A percentile compares a stretch with the other conserved stretches of the same genome.
These are phyloP conservation scores for Myxocyprinus asiaticus DNA, from an alignment of 2,113 vertebrate species.

Conservation along the genomic window DNA sequence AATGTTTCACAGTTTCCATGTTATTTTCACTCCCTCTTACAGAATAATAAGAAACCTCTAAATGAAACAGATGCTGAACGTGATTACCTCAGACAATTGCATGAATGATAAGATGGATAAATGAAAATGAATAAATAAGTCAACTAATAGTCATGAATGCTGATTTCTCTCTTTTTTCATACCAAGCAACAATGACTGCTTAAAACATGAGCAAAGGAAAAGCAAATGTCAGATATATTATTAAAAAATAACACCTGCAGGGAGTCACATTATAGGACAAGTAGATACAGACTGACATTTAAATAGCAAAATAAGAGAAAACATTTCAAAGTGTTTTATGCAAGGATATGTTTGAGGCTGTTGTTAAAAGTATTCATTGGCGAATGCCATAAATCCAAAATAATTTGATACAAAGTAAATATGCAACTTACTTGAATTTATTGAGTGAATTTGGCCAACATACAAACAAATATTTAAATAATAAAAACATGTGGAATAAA, in stretches of 20 bases:
- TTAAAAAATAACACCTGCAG: constrained; percentile 64
- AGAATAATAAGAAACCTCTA: constrained; percentile 70
- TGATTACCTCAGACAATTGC: constrained; percentile 60
- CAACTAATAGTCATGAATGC: constrained; percentile 72
- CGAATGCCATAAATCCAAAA: constrained; percentile 68
- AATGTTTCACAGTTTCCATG: constrained; percentile 71
- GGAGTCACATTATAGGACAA: constrained; percentile 62
- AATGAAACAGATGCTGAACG: constrained; percentile 74
- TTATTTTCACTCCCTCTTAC: constrained; percentile 69
- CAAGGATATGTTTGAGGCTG: constrained; percentile 72
- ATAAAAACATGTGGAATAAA: constrained; percentile 29
- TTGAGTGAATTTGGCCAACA: constrained; percentile 51
- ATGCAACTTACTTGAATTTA: too few species aligned
- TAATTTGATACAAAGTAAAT: constrained; percentile 15
- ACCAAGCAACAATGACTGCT: constrained; percentile 72
- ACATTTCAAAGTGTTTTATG: constrained; percentile 66
- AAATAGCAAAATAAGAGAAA: constrained; percentile 78
- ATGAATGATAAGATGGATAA: constrained; percentile 61
- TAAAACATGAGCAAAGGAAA: constrained; percentile 68
- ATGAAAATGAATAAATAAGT: constrained; percentile 70
- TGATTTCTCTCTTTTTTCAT: constrained; percentile 63
- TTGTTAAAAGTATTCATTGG: constrained; percentile 58
- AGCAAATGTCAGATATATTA: constrained; percentile 58
- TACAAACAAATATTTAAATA: neutral
- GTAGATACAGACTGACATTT: constrained; percentile 71